Evolutionary conservation across 1,140 invertebrate genomes (phyloP).

Genomic region (Venustaconcha ellipsiformis): DNA sequence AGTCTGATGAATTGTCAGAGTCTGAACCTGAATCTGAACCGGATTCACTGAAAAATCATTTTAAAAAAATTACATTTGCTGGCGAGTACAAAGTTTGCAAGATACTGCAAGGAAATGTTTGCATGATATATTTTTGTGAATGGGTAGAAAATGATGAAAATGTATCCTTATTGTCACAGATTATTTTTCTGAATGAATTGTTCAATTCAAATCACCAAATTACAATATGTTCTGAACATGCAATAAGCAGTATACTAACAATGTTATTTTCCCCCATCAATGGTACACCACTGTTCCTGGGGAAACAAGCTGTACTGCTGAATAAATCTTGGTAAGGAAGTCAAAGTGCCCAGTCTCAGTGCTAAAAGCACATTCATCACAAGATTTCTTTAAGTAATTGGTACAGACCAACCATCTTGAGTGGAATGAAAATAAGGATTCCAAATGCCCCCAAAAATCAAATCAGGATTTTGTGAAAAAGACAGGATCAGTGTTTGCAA

Average conservation of each 20-base stretch:
- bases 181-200: not conserved
- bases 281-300: not conserved
- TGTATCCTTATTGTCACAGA: not conserved
- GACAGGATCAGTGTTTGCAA: no score
- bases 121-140: not conserved
- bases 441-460: no score
- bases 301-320: not conserved
- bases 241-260: not conserved
- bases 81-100: no score
- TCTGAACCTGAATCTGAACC: conserved; percentile 29
- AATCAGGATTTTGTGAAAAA: no score
- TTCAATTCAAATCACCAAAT: not conserved
- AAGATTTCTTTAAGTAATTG: no score
- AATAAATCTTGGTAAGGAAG: no score
- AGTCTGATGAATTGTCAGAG: conserved; percentile 24
- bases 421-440: no score
- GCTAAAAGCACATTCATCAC: no score
- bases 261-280: not conserved
- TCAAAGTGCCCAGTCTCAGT: no score
- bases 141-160: not conserved
- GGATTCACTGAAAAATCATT: conserved; percentile 7
- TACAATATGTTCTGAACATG: not conserved
- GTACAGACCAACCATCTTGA: no score
- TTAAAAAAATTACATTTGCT: not conserved
- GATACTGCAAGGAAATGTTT: no score